Evolutionary conservation across 2,888 invertebrate species (phyloP), one percentile per base, ranked within the genome.

Genomic region (Hypercompe scribonia): DNA sequence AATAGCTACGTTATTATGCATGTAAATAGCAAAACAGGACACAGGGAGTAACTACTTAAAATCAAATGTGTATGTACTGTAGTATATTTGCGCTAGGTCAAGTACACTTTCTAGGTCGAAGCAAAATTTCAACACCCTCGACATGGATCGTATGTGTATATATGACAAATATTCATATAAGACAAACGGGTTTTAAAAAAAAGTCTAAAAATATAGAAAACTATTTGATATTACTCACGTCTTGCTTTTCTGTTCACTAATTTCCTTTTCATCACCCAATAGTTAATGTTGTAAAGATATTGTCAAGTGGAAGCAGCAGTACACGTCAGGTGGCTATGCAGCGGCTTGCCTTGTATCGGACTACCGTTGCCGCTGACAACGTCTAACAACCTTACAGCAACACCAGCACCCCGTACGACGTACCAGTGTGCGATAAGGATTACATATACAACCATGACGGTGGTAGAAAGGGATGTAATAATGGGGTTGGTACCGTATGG

Each of bases 331-430:
- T 89, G 84, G 81, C 89, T 88, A 86, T 85, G 87, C 85, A 88
- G 89, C 89, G 88, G 89, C 86, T 88, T 89, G 89, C 86, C 89
- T 88, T 92, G 93, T 94, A 91, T 94, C 87, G 90, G 89, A 89
- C 92, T 90, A 88, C 90, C 90, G 95, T 95, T 95, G 95, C 94
- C 90, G 84, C 81, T 91, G 93, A 91, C 95, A 93, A 95, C 95
- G 92, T 88, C 89, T 89, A 95, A 95, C 95, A 95, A 93, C 93
- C 91, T 89, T 87, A 86, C 89, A 91, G 90, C 87, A 91, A 89
- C 91, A 92, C 87, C 86, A 90, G 87, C 87, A 91, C 92, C 92
- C 91, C 87, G 89, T 81, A 74, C 82, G 84, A 85, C 85, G 87
- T 88, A 88, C 86, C 86, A 83, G 83, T 72, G 89, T 87, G 85